These are phyloP conservation scores for Strigamia crassipes DNA, from an alignment of 2,888 invertebrate genomes.

Conservation along the genomic window DNA sequence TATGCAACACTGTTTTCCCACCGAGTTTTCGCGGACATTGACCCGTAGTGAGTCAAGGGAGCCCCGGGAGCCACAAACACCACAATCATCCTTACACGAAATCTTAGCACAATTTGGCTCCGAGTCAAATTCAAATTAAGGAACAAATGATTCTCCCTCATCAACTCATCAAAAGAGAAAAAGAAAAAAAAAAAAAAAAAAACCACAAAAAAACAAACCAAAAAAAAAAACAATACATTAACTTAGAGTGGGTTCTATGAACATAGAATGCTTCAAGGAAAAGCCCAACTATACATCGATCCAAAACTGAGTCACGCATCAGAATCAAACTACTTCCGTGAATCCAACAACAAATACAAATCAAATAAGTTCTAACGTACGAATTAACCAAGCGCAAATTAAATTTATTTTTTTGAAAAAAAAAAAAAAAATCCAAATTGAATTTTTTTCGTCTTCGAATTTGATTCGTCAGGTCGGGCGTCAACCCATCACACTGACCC, in stretches of 20 bases:
- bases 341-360: constrained; percentile 32
- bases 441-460: background rate
- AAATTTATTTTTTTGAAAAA: background rate
- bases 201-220: background rate
- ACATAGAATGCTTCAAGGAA: constrained; percentile 34
- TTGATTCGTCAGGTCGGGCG: background rate
- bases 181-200: background rate
- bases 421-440: background rate
- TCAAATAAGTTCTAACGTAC: background rate
- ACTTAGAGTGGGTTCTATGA: constrained; percentile 1
- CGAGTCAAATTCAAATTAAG: constrained; percentile 25
- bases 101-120: constrained; percentile 5
- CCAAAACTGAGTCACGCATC: constrained; percentile 41
- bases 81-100: background rate
- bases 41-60: constrained; percentile 25
- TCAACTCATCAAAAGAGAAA: background rate
- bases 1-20: background rate
- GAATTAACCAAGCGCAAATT: background rate
- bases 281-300: constrained; percentile 27
- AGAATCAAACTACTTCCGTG: constrained; percentile 31
- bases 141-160: constrained; percentile 15
- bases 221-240: constrained; percentile 7
- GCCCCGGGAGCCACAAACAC: constrained; percentile 2
- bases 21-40: constrained; percentile 17
- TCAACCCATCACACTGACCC: constrained; percentile 27